Base-by-base conservation (phyloP, 2,888 invertebrate genomes). In the Oligia strigilis region DNA sequence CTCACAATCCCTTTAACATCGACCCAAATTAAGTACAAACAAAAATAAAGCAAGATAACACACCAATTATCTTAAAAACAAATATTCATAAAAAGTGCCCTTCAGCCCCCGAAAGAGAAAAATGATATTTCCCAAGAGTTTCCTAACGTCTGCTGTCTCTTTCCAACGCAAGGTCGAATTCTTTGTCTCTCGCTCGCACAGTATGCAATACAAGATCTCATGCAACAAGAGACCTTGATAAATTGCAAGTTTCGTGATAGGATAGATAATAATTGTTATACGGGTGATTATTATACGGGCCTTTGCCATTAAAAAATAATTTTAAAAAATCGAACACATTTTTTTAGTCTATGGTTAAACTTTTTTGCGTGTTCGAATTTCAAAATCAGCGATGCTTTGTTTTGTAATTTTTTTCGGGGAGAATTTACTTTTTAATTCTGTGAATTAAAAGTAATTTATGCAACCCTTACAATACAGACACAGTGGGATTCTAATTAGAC, bases 201-300 rank as follows among this genome's bases (percentile, higher is more conserved):
- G 94, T 95, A 95, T 96, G 96, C 96, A 96, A 96, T 93, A 94
- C 93, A 93, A 95, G 94, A 96, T 96, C 96, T 97, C 96, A 96
- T 97, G 96, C 97, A 96, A 96, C 95, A 93, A 92, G 88, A 93
- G 95, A 95, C 97, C 97, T 97, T 97, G 97, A 95, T 96, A 95
- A 94, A 95, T 94, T 96, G 96, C 96, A 96, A 96, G 95, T 96
- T 97, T 97, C 96, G 97, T 95, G 96, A 95, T 96, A 96, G 96
- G 96, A 95, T 96, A 96, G 96, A 95, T 96, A 96, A 96, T 96
- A 96, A 96, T 96, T 95, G 94, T 93, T 95, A 95, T 96, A 95
- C 95, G 95, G 96, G 96, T 94, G 88, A 92, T 94, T 95, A 94
- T 93, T 94, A 95, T 95, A 93, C 94, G 92, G 94, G 93, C 90